Conservation (phyloP, 2,797 vertebrate genomes). For the Platalea minor region DNA sequence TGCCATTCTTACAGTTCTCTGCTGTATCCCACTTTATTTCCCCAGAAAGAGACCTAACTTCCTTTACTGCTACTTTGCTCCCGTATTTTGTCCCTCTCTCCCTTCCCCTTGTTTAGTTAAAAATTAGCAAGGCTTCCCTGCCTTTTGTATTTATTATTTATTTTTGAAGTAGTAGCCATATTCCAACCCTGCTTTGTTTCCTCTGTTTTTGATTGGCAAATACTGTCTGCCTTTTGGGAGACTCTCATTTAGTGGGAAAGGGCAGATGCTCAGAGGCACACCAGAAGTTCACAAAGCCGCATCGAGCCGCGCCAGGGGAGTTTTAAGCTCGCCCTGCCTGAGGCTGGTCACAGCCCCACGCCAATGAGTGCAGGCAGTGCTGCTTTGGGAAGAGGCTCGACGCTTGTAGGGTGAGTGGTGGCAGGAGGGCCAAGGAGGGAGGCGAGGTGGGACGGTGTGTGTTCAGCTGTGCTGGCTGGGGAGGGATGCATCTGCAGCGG, state of each 20-base stretch:
- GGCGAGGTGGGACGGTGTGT: neutral
- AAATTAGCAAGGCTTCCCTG: neutral
- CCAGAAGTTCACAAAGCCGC: neutral
- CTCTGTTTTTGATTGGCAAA: neutral
- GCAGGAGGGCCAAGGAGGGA: neutral
- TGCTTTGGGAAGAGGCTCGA: neutral
- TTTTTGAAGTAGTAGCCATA: neutral
- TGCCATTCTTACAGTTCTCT: neutral
- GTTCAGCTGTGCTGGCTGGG: neutral
- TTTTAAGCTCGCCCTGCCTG: neutral
- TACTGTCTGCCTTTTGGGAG: neutral
- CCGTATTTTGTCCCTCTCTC: neutral
- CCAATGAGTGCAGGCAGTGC: fast-evolving
- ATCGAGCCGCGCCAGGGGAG: fast-evolving
- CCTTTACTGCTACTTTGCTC: neutral
- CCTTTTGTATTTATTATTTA: neutral
- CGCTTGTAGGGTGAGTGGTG: no score
- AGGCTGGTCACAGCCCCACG: neutral
- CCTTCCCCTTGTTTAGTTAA: neutral
- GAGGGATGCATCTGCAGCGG: neutral
- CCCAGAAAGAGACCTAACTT: neutral
- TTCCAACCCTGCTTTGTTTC: neutral
- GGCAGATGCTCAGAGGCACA: neutral
- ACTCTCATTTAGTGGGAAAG: neutral
- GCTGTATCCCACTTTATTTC: neutral